Percentiles rank a stretch among this genome's conserved stretches.
phyloP scores from a whole-genome alignment of 92 coral and sea anemone species.

The Galaxea fascicularis region DNA sequence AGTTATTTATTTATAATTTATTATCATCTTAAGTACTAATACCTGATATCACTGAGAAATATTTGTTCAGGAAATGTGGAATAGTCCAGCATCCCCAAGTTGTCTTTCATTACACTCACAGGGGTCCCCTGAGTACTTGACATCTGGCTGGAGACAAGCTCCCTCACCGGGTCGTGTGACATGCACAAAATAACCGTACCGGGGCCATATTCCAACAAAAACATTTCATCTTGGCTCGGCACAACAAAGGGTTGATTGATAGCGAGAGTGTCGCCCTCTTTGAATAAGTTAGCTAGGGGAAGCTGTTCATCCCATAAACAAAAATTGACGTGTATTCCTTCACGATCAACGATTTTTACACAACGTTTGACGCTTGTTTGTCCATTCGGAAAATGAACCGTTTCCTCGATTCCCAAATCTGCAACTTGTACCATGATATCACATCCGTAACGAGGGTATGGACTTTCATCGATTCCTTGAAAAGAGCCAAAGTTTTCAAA shows the following conservation, averaged over 20 bases:
- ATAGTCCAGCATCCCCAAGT: constrained; percentile 91
- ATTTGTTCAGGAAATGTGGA: constrained; percentile 91
- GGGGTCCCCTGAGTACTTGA: constrained; percentile 71
- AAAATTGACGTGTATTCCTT: constrained; percentile 82
- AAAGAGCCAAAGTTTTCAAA: constrained; percentile 40
- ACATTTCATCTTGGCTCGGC: constrained; percentile 77
- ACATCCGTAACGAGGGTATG: constrained; percentile 74
- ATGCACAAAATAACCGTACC: constrained; percentile 83
- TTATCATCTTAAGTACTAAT: too few species aligned
- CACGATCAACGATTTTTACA: constrained; percentile 75
- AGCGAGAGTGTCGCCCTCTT: constrained; percentile 83
- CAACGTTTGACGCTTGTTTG: constrained; percentile 80
- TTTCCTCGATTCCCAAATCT: constrained; percentile 79
- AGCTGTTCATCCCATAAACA: constrained; percentile 93
- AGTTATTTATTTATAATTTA: too few species aligned
- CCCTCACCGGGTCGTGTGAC: constrained; percentile 64
- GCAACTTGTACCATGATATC: constrained; percentile 82
- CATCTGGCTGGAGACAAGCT: constrained; percentile 84
- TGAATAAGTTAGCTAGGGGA: constrained; percentile 80
- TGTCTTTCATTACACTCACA: constrained; percentile 86
- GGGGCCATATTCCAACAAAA: constrained; percentile 92
- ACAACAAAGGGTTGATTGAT: constrained; percentile 88
- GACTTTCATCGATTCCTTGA: constrained; percentile 59
- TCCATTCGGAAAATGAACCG: constrained; percentile 89
- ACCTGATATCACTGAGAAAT: constrained; percentile 78